Evolutionary conservation across 2,113 vertebrate genomes (phyloP), one percentile per base, ranked within the genome.

Genomic region (Cranoglanis bouderius): DNA sequence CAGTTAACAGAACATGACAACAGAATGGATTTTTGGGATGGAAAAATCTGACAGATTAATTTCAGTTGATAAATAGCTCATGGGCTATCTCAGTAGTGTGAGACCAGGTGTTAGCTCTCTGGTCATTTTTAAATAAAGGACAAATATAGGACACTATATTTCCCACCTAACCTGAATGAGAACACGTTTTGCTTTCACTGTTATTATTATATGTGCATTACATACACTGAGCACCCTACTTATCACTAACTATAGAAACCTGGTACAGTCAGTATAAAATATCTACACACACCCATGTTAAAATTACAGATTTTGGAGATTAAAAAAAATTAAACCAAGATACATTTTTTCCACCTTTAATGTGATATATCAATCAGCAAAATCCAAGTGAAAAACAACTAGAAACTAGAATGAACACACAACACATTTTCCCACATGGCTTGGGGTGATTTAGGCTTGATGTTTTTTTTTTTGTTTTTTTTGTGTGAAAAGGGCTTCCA

Each of bases 61-160:
- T 85, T 83, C 24, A 6, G 10, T 9, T 85, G 46, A 85, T 53
- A 13, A 53, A 85, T 85, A 32, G 49, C 84, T 72, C 46, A 32
- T 55, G 12, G 85, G 18, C 63, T 87, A 82, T 53, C 35, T 49
- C 59, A 9, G 18, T 26, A 43, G 49, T 26, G 29, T 53, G 29
- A 83, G 59, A 46, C 7, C 70, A 84, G 57, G 24, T 78, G 67
- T 53, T 84, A 1, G 43, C 63, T 61, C 43, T 84, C n/a, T 83
- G 81, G 85, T 13, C 81, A 65, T 70, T 85, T 85, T 85, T 72
- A n/a, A n/a, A n/a, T n/a, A n/a, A n/a, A n/a, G n/a, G n/a, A n/a
- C n/a, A n/a, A n/a, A n/a, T n/a, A n/a, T 26, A 74, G 18, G 84
- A 74, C 32, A 19, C 26, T 65, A 53, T 29, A 78, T 43, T 40